Conservation (phyloP, 2,888 invertebrate species). For the Muscina levida region DNA sequence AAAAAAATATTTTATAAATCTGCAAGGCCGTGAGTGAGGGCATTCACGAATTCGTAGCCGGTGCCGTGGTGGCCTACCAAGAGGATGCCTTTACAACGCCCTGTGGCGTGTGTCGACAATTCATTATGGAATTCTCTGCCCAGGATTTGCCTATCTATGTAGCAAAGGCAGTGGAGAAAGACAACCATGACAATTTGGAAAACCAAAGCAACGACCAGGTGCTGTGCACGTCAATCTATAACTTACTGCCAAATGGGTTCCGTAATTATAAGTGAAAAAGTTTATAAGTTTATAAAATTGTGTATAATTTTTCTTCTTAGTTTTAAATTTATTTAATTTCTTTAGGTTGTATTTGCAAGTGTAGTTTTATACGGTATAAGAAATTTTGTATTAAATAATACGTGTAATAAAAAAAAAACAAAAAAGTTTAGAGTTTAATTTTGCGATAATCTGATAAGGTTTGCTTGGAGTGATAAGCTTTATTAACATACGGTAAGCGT, state of each 20-base stretch:
- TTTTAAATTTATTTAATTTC: too few relatives aligned
- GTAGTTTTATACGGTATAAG: too few relatives aligned
- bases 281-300: background rate
- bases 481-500: too few relatives aligned
- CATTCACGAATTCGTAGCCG: conserved; percentile 84
- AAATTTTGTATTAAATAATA: background rate
- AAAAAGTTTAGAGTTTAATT: background rate
- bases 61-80: conserved; percentile 87
- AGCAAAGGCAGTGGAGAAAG: conserved; percentile 81
- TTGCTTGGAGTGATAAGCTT: background rate
- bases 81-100: conserved; percentile 86
- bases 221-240: conserved; percentile 76
- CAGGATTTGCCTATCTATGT: conserved; percentile 87
- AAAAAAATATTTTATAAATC: too few relatives aligned
- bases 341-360: too few relatives aligned
- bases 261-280: conserved; percentile 66
- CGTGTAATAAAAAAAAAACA: too few relatives aligned
- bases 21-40: conserved; percentile 93
- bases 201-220: conserved; percentile 69
- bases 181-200: conserved; percentile 32
- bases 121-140: conserved; percentile 87
- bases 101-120: conserved; percentile 94
- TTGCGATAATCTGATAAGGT: background rate
- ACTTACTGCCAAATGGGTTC: conserved; percentile 75
- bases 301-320: too few relatives aligned